Conservation (phyloP, 2,888 invertebrate genomes). For the Darwinula stevensoni region DNA sequence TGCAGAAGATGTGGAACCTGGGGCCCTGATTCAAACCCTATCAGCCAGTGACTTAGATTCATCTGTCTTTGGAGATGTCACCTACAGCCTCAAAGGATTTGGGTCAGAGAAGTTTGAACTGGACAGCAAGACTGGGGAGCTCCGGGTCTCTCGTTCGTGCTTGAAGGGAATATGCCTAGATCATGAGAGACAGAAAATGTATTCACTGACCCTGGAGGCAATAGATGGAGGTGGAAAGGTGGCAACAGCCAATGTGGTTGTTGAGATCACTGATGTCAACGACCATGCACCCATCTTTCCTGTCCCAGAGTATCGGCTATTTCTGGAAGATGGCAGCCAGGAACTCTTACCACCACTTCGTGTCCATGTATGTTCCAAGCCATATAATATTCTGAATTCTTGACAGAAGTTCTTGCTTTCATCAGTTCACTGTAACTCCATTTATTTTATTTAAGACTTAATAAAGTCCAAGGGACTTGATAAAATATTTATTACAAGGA, state of each 20-base stretch:
- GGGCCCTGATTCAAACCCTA: conserved; percentile 30
- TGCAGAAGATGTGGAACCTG: conserved; percentile 28
- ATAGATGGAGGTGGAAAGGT: conserved; percentile 39
- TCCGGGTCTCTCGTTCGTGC: no score
- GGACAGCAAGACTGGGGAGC: conserved; percentile 29
- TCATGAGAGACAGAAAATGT: conserved; percentile 47
- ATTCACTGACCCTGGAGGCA: conserved; percentile 45
- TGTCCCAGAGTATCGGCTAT: neutral
- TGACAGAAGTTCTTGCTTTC: no score
- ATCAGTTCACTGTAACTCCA: no score
- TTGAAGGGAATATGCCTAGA: conserved; percentile 31
- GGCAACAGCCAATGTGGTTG: conserved; percentile 27
- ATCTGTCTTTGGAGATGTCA: conserved; percentile 34
- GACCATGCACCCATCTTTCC: conserved; percentile 40
- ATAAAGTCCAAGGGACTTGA: no score
- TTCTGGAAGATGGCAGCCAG: neutral
- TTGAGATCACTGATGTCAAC: conserved; percentile 40
- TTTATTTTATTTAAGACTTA: no score
- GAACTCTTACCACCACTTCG: no score
- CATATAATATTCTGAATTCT: no score
- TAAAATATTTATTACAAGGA: no score
- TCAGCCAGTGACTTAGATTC: conserved; percentile 39
- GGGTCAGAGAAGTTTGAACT: conserved; percentile 44
- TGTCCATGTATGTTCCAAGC: no score
- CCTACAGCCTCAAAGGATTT: conserved; percentile 41